These are phyloP conservation scores for Lophotis ruficrista DNA, from an alignment of 2,113 vertebrate species.

Conservation along the genomic window DNA sequence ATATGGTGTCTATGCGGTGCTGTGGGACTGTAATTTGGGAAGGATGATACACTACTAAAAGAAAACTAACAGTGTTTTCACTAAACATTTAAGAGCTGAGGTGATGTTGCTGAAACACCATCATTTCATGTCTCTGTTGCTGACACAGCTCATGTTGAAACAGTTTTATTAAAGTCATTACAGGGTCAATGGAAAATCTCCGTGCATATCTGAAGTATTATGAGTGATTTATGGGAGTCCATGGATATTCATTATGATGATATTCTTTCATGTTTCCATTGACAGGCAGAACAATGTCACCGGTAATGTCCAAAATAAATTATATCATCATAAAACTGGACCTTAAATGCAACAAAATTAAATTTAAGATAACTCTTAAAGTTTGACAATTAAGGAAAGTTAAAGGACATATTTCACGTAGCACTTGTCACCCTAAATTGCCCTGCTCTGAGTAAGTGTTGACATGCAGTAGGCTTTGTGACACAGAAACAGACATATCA, in stretches of 20 bases:
- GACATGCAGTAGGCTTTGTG: not conserved
- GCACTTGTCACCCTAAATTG: not conserved
- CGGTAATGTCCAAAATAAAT: constrained; percentile 39
- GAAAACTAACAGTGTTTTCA: constrained; percentile 10
- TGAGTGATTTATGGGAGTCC: constrained; percentile 45
- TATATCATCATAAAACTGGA: not conserved
- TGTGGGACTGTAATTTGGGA: not conserved
- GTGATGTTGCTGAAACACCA: not conserved
- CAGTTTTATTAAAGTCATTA: constrained; percentile 61
- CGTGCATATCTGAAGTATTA: not conserved
- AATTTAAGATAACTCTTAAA: constrained; percentile 40
- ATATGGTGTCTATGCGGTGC: not conserved
- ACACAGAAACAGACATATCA: not conserved
- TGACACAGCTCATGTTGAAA: constrained; percentile 41
- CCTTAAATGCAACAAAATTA: constrained; percentile 42
- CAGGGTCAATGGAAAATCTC: constrained; percentile 58
- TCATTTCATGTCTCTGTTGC: constrained; percentile 1
- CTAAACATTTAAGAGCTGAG: not conserved
- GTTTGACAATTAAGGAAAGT: constrained; percentile 39
- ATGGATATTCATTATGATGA: constrained; percentile 38
- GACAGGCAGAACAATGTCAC: constrained; percentile 59
- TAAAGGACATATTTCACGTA: constrained; percentile 23
- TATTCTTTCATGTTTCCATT: constrained; percentile 30
- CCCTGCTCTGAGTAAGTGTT: not conserved
- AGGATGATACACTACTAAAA: not conserved